Percentiles rank a stretch among this genome's conserved stretches.
These are phyloP conservation scores for Lota lota DNA, from an alignment of 2,113 vertebrate genomes.

Conservation along the genomic window DNA sequence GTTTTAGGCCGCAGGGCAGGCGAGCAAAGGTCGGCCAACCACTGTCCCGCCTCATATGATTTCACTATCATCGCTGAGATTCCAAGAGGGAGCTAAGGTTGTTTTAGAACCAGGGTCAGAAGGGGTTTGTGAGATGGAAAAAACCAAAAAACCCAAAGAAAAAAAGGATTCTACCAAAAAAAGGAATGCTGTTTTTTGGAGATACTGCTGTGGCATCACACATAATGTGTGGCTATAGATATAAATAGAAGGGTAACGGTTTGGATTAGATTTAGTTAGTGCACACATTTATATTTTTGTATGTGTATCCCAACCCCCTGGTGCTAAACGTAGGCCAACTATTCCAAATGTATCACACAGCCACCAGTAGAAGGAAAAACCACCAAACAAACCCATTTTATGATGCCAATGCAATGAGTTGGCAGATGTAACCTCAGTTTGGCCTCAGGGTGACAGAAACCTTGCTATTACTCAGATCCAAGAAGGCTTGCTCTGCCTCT, in stretches of 20 bases:
- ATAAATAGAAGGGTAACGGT: too few species aligned
- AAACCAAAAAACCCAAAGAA: too few species aligned
- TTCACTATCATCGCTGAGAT: conserved; percentile 40
- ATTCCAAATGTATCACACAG: too few species aligned
- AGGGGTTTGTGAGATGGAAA: conserved; percentile 38
- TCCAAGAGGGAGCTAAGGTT: conserved; percentile 41
- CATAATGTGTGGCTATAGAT: conserved; percentile 8
- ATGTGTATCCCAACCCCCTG: background rate
- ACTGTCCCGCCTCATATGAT: conserved; percentile 27
- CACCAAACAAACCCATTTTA: too few species aligned
- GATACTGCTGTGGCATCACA: conserved; percentile 33
- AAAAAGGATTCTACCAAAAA: conserved; percentile 58
- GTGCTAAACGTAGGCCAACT: too few species aligned
- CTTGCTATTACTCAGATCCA: conserved; percentile 34
- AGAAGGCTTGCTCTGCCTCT: conserved; percentile 30
- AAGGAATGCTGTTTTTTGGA: conserved; percentile 43
- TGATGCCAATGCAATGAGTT: too few species aligned
- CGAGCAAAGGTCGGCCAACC: background rate
- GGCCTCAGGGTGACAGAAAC: conserved; percentile 34
- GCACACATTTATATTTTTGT: background rate
- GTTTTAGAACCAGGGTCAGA: conserved; percentile 58
- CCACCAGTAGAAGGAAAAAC: too few species aligned
- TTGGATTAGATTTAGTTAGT: too few species aligned
- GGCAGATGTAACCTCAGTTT: too few species aligned
- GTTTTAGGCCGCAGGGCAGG: background rate